phyloP scores from a whole-genome alignment of 2,888 invertebrate species.

The Scaptomyza reducta region DNA sequence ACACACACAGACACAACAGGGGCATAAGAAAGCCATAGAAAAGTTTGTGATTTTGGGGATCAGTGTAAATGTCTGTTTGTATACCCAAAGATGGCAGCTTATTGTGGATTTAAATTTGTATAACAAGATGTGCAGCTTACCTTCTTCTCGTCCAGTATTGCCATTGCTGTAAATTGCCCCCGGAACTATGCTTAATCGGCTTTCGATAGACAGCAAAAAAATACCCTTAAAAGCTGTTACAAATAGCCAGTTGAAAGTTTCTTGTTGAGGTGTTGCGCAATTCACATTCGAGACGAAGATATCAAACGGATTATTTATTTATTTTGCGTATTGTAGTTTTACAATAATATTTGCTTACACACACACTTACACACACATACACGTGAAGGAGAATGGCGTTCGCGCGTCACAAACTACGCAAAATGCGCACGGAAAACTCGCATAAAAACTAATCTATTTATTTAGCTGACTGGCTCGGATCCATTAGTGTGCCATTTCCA shows the following conservation, averaged over 20 bases:
- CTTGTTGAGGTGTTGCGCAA: slow-evolving; percentile 50
- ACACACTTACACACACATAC: slow-evolving; percentile 14
- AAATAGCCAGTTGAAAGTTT: slow-evolving; percentile 18
- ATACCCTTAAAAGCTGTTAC: slow-evolving; percentile 14
- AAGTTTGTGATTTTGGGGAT: slow-evolving; percentile 44
- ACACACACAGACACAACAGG: slow-evolving; percentile 20
- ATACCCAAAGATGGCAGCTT: slow-evolving; percentile 18
- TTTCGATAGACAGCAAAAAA: slow-evolving; percentile 23
- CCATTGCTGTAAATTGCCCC: slow-evolving; percentile 38
- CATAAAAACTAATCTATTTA: slow-evolving; percentile 74
- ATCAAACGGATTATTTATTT: slow-evolving; percentile 26
- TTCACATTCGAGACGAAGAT: slow-evolving; percentile 22
- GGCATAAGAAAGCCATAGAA: slow-evolving; percentile 19
- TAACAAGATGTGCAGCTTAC: slow-evolving; percentile 47
- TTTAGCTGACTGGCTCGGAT: slow-evolving; percentile 55
- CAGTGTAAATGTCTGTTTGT: slow-evolving; percentile 27
- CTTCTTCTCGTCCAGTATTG: slow-evolving; percentile 50
- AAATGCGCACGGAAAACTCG: slow-evolving; percentile 47
- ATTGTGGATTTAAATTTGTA: slow-evolving; percentile 56
- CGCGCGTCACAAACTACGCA: slow-evolving; percentile 69
- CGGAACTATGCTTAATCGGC: slow-evolving; percentile 51
- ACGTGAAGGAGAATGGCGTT: not conserved
- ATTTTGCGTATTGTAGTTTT: slow-evolving; percentile 52
- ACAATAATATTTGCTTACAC: slow-evolving; percentile 41
- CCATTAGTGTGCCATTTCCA: slow-evolving; percentile 57